These are phyloP conservation scores for Holothuria leucospilota DNA, from an alignment of 53 echinoderm and acorn worm genomes.

Conservation along the genomic window DNA sequence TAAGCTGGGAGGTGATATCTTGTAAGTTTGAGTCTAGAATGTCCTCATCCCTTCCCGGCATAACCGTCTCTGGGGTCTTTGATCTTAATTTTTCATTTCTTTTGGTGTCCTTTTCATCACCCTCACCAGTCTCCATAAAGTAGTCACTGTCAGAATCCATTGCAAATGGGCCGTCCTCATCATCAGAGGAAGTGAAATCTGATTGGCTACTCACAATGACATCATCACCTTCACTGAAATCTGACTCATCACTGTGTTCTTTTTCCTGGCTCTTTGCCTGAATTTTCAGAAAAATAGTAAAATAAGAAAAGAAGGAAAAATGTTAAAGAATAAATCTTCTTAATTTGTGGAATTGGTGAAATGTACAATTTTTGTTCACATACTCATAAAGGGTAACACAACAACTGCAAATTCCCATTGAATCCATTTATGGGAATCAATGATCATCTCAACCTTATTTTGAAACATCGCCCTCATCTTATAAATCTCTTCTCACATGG, in stretches of 20 bases:
- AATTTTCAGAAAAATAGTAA: no score
- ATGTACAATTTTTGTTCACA: no score
- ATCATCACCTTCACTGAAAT: constrained; percentile 88
- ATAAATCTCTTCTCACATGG: no score
- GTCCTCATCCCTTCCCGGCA: constrained; percentile 43
- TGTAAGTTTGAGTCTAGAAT: constrained; percentile 70
- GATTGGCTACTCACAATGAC: constrained; percentile 73
- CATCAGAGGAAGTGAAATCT: constrained; percentile 82
- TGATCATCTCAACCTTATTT: no score
- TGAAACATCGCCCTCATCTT: no score
- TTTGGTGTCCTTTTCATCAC: constrained; percentile 66
- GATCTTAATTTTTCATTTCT: constrained; percentile 9
- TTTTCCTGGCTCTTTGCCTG: constrained; percentile 39
- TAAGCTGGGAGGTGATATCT: constrained; percentile 88
- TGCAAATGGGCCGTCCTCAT: constrained; percentile 79
- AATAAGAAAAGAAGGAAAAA: no score
- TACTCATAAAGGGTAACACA: no score
- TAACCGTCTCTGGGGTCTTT: constrained; percentile 40
- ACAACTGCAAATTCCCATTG: no score
- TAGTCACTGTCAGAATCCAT: constrained; percentile 94
- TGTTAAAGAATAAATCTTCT: no score
- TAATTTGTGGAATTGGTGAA: no score
- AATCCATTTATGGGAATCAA: no score
- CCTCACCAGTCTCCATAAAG: constrained; percentile 91
- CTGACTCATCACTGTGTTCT: constrained; percentile 80